A percentile compares a stretch with the other conserved stretches of the same genome.
phyloP scores from a whole-genome alignment of 1,140 invertebrate genomes.

The Armadillidium nasatum region DNA sequence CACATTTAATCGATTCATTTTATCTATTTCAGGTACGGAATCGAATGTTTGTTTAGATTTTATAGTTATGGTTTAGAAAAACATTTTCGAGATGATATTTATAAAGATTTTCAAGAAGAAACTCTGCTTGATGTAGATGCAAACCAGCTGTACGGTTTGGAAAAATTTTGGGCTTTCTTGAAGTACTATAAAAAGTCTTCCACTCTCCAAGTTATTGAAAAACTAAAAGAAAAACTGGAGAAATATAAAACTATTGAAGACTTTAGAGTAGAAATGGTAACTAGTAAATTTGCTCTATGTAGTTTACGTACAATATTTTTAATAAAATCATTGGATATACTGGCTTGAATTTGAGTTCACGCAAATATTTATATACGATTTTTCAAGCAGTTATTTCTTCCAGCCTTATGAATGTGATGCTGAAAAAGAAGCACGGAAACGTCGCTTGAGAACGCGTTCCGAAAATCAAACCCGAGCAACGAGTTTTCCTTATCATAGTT shows the following conservation, averaged over 20 bases:
- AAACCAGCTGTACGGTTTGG: conserved; percentile 92
- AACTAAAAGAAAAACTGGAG: conserved; percentile 70
- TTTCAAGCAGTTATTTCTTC: too few relatives aligned
- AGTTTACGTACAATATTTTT: not conserved
- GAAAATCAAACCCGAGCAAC: conserved; percentile 29
- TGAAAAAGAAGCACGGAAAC: conserved; percentile 36
- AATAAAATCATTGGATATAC: not conserved
- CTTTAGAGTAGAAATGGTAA: conserved; percentile 57
- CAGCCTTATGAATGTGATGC: conserved; percentile 38
- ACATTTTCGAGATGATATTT: conserved; percentile 86
- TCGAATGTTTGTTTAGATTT: conserved; percentile 98
- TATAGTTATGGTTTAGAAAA: conserved; percentile 96
- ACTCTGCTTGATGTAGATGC: conserved; percentile 85
- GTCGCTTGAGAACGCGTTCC: conserved; percentile 33
- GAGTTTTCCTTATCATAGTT: conserved; percentile 6
- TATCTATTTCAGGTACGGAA: conserved; percentile 57
- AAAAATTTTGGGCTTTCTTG: conserved; percentile 98
- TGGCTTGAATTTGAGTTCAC: not conserved
- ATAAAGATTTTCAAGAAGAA: conserved; percentile 92
- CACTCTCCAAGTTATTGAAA: conserved; percentile 72
- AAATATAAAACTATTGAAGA: conserved; percentile 94
- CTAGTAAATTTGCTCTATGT: not conserved
- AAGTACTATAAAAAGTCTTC: conserved; percentile 68
- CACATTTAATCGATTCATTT: not conserved
- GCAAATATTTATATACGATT: not conserved